A percentile compares a stretch with the other conserved stretches of the same genome.
Evolutionary conservation across 2,797 vertebrate species (phyloP).

Genomic region (Hippoglossus hippoglossus): DNA sequence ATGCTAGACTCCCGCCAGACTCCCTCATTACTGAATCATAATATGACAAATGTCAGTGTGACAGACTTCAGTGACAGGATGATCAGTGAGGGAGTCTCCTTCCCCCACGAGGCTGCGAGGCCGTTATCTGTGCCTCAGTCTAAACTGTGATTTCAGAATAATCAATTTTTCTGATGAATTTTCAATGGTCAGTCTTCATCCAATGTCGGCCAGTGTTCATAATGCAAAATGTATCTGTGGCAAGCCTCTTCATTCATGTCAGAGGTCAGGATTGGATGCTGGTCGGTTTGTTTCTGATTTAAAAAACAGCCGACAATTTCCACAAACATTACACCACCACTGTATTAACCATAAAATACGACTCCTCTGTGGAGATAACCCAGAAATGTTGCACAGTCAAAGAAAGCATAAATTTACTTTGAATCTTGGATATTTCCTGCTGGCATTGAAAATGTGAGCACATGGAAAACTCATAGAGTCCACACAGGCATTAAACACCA

Average conservation of each 20-base stretch:
- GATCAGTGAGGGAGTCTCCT: slow-evolving; percentile 37
- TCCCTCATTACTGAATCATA: slow-evolving; percentile 62
- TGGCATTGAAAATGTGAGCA: slow-evolving; percentile 49
- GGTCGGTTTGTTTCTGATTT: slow-evolving; percentile 18
- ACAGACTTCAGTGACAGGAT: slow-evolving; percentile 57
- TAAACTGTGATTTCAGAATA: slow-evolving; percentile 13
- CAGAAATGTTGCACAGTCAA: slow-evolving; percentile 38
- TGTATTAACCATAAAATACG: slow-evolving; percentile 31
- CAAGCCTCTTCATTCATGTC: slow-evolving; percentile 3
- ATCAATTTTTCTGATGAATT: not conserved
- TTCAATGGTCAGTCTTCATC: slow-evolving; percentile 2
- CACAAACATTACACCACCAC: slow-evolving; percentile 30
- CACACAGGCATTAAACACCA: slow-evolving; percentile 35
- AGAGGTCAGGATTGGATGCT: slow-evolving; percentile 6
- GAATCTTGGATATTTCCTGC: slow-evolving; percentile 58
- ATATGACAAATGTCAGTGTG: slow-evolving; percentile 69
- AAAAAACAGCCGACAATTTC: slow-evolving; percentile 29
- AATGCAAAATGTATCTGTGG: not conserved
- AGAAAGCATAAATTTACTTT: slow-evolving; percentile 56
- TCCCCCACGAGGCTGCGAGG: slow-evolving; percentile 5
- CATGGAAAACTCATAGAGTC: slow-evolving; percentile 56
- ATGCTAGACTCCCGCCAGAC: slow-evolving; percentile 38
- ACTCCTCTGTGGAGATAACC: slow-evolving; percentile 36
- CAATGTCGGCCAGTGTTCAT: not conserved
- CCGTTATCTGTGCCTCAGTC: slow-evolving; percentile 16